Conservation (phyloP, 2,888 invertebrate species). For the Candidula unifasciata region DNA sequence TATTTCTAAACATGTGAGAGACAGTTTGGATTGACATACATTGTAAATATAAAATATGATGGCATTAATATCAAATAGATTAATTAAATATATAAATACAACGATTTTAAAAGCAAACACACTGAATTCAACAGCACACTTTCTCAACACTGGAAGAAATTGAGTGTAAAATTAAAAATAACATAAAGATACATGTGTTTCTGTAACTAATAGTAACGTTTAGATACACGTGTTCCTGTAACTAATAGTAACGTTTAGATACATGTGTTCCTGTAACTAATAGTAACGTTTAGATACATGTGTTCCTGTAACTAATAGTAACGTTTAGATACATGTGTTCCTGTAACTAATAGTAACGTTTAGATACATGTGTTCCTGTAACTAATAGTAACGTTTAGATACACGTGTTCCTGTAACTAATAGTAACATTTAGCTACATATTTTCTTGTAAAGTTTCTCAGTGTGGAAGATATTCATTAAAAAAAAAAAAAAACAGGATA, state of each 20-base stretch:
- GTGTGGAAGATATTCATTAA: background rate
- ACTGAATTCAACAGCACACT: background rate
- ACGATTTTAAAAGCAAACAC: background rate
- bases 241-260: background rate
- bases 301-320: background rate
- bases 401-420: background rate
- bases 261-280: background rate
- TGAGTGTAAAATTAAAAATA: background rate
- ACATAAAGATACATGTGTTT: too few species aligned
- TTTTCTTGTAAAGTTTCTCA: background rate
- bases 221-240: background rate
- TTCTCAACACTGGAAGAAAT: constrained; percentile 16
- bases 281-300: background rate
- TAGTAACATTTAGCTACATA: background rate
- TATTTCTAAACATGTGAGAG: constrained; percentile 17
- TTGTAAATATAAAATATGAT: constrained; percentile 15
- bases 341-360: background rate
- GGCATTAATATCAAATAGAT: constrained; percentile 27
- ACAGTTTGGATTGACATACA: constrained; percentile 32
- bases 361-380: background rate
- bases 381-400: background rate
- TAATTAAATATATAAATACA: background rate
- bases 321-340: background rate
- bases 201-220: background rate
- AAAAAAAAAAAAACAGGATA: background rate